These are phyloP conservation scores for Mirza zaza DNA, from an alignment of 2,113 vertebrate species.

Conservation along the genomic window DNA sequence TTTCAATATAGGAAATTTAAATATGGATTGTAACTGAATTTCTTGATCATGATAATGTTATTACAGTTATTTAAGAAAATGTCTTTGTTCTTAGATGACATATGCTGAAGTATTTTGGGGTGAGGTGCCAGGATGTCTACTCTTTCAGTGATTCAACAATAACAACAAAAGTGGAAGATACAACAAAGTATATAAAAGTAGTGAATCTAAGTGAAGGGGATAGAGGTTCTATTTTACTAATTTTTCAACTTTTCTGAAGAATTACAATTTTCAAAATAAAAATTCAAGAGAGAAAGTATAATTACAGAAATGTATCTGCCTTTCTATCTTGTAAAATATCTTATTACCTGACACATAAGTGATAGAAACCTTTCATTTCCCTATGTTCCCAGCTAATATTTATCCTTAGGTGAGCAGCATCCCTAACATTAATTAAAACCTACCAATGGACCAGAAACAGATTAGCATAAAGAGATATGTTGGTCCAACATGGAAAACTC, in stretches of 20 bases:
- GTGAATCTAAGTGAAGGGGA: not conserved
- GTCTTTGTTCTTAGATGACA: not conserved
- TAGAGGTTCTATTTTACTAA: not conserved
- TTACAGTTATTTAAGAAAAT: not conserved
- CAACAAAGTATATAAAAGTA: not conserved
- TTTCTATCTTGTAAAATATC: not conserved
- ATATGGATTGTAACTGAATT: not conserved
- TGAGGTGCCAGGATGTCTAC: not conserved
- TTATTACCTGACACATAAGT: conserved; percentile 25
- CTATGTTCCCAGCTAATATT: conserved; percentile 24
- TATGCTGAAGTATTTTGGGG: not conserved
- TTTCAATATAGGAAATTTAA: not conserved
- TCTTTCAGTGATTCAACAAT: not conserved
- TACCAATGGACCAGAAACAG: not conserved
- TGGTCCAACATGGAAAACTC: not conserved
- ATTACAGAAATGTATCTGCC: not conserved
- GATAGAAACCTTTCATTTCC: conserved; percentile 9
- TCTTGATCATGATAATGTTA: not conserved
- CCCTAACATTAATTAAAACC: not conserved
- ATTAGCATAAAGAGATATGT: conserved; percentile 20
- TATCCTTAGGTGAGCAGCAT: not conserved
- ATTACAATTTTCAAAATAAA: conserved; percentile 12
- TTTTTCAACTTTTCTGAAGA: conserved; percentile 30
- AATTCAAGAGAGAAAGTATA: not conserved
- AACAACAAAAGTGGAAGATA: not conserved